Evolutionary conservation across 2,113 vertebrate genomes (phyloP), one percentile per base, ranked within the genome.

Genomic region (Siniperca knerii): DNA sequence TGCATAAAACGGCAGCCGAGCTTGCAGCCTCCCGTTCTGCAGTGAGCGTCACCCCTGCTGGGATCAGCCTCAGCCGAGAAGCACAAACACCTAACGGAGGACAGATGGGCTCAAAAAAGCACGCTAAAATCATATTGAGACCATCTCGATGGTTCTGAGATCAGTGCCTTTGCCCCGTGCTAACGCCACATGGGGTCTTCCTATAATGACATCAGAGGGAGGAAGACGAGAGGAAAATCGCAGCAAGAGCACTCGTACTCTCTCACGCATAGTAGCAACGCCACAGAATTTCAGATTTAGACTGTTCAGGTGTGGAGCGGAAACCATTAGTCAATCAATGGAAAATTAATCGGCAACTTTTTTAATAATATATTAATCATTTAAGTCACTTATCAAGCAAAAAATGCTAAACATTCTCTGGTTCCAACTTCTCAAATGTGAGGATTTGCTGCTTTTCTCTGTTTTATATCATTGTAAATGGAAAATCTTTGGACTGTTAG

Each of bases 31-130:
- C 78, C 50, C 0, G 9, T 78, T 87, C 84, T 60, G 70, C 44
- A 21, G 61, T 37, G 70, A 86, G 75, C 15, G 75, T 46, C 80
- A 23, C 82, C 84, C 88, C 83, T 88, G 87, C 89, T 91, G 87
- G 71, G 87, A 74, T 83, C 67, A 72, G 77, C 75, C 73, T 74
- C 58, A 85, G 87, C 18, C 7, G 40, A 84, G 70, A 71, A 88
- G 72, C 68, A 54, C 77, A 87, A 78, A 89, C 84, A 87, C 70
- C 83, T 83, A 79, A 86, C 70, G 6, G 85, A 60, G 83, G 84
- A 82, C 83, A 81, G 88, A 87, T 83, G 86, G 76, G 82, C 79
- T 78, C 85, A 84, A 80, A 89, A 80, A 78, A 58, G 78, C 68
- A 67, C 6, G 9, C 62, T 81, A 62, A 83, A 74, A 76, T 88